These are phyloP conservation scores for Odontophorus gujanensis DNA, from an alignment of 2,113 vertebrate genomes.

Conservation along the genomic window DNA sequence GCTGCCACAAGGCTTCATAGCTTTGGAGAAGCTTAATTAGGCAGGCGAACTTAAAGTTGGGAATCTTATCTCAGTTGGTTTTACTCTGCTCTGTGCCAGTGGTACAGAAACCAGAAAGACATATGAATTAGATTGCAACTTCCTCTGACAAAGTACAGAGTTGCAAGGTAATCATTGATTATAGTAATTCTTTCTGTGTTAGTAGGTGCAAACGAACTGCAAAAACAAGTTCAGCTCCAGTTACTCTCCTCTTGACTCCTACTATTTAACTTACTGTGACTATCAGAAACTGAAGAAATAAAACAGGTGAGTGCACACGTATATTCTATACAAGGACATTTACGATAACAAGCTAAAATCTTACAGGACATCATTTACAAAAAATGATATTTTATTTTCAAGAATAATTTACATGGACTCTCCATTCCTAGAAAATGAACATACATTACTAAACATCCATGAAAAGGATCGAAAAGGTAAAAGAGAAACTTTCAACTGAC, in stretches of 20 bases:
- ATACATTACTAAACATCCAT: background rate
- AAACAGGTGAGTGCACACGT: background rate
- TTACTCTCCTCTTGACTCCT: background rate
- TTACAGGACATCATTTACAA: background rate
- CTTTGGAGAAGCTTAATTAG: background rate
- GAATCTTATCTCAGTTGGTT: background rate
- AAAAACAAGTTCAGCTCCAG: background rate
- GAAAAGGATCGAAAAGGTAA: background rate
- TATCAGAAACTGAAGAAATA: background rate
- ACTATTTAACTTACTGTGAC: background rate
- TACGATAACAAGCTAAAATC: background rate
- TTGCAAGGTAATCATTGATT: background rate
- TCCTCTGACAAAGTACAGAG: background rate
- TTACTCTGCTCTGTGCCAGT: accelerated
- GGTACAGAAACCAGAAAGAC: background rate
- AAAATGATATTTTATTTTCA: background rate
- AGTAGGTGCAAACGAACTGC: background rate
- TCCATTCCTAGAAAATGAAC: background rate
- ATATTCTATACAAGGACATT: background rate
- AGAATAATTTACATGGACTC: background rate
- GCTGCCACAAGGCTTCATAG: background rate
- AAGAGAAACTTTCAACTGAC: background rate
- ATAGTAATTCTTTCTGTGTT: background rate
- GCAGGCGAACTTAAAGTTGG: background rate
- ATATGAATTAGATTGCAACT: background rate